Conservation (phyloP, 30 jellyfish, hydroid and myxozoan species). For the Turritopsis dohrnii region DNA sequence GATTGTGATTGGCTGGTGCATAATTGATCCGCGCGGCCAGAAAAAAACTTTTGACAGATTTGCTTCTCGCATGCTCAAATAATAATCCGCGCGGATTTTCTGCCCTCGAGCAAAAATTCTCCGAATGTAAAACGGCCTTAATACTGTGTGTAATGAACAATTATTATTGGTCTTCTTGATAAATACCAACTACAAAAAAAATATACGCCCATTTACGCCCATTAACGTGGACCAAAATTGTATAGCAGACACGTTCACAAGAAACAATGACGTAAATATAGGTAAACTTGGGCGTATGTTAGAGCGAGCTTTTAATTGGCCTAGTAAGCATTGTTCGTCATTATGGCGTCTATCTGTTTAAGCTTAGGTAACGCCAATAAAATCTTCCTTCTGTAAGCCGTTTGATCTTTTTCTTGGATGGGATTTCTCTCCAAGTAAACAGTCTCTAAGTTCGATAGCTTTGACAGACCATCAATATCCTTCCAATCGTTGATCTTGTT, state of each 20-base stretch:
- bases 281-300: neutral
- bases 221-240: too few species aligned
- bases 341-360: constrained; percentile 41
- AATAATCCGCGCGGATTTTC: too few species aligned
- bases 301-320: neutral
- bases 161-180: too few species aligned
- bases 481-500: constrained; percentile 60
- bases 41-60: too few species aligned
- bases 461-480: constrained; percentile 40
- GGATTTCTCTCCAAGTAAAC: constrained; percentile 91
- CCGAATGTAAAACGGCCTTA: too few species aligned
- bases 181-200: too few species aligned
- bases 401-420: constrained; percentile 40
- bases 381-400: constrained; percentile 69
- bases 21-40: too few species aligned
- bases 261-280: neutral
- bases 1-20: too few species aligned
- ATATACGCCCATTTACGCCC: too few species aligned
- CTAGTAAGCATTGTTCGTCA: constrained; percentile 7
- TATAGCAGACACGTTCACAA: neutral
- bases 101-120: too few species aligned
- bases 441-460: constrained; percentile 50
- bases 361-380: constrained; percentile 60
- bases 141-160: too few species aligned
- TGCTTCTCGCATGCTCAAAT: too few species aligned